Base-by-base conservation (phyloP, 2,113 vertebrate species). In the Bagarius yarrelli region DNA sequence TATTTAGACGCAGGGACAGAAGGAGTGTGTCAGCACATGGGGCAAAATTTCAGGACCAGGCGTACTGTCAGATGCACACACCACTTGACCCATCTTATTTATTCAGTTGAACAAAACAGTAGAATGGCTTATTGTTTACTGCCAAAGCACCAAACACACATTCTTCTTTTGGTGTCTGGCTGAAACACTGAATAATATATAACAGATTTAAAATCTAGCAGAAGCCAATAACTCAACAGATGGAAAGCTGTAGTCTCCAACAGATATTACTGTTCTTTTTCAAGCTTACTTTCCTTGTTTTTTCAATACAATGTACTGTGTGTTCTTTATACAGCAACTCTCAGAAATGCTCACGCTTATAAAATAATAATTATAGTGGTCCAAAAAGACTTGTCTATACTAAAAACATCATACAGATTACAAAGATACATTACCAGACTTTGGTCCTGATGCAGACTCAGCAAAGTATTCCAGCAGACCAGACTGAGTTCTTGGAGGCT, bases 11-110 rank as follows among this genome's bases (percentile, higher is more conserved):
- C 12, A 55, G 30, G 14, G 55, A 78, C 57, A 27, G 36, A 47
- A 21, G 18, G 21, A 66, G 19, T 13, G 21, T 78, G 53, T 25
- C n/a, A 66, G 15, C 27, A 55, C 60, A n/a, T 40, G 47, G 40
- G 50, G 76, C 50, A 53, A 78, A 53, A 78, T 78, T 71, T 70
- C 66, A 40, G 34, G 16, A 70, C 23, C 55, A 72, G 40, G 50
- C 27, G 63, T 50, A 18, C 30, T 70, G 40, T 69, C 52, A 60
- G 14, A 80, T 47, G 9, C 9, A 56, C 73, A 21, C 27, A 27
- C 32, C 55, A 19, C 34, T 56, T 57, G 34, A 5, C 55, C 23
- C 9, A 16, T 59, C 71, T 60, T 30, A 44, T 36, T 72, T 23
- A 72, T 52, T 70, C 4, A 72, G 5, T 34, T 23, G 1, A 47